Conservation (phyloP, 2,888 invertebrate genomes). For the Aelia acuminata region DNA sequence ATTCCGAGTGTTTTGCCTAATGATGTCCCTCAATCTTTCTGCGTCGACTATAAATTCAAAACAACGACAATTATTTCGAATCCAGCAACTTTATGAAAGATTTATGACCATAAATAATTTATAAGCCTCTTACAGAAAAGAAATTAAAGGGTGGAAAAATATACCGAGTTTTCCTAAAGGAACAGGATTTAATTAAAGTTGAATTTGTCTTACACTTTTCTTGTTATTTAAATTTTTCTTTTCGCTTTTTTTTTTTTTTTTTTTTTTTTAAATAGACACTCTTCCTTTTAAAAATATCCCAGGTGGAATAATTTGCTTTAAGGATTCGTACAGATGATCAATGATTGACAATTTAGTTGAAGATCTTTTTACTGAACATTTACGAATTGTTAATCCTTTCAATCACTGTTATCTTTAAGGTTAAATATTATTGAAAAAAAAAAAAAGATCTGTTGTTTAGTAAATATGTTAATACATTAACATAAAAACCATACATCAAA, state of each 20-base stretch:
- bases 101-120: constrained; percentile 48
- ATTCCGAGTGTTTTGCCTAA: constrained; percentile 48
- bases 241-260: too few species aligned
- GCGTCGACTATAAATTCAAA: constrained; percentile 44
- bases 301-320: background rate
- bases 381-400: too few species aligned
- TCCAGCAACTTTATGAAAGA: constrained; percentile 50
- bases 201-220: constrained; percentile 18
- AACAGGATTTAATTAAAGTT: constrained; percentile 24
- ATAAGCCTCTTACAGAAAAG: constrained; percentile 35
- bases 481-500: too few species aligned
- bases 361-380: too few species aligned
- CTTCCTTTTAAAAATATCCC: background rate
- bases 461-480: too few species aligned
- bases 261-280: background rate
- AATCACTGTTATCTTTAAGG: too few species aligned
- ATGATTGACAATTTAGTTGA: background rate
- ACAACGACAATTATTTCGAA: constrained; percentile 47
- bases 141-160: constrained; percentile 47
- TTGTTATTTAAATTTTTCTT: background rate
- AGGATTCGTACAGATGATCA: background rate
- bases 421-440: too few species aligned
- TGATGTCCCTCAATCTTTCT: constrained; percentile 48
- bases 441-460: too few species aligned
- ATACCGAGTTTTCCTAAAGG: constrained; percentile 12